Evolutionary conservation across 2,888 invertebrate species (phyloP), one percentile per base, ranked within the genome.

Genomic region (Neoitamus cyanurus): DNA sequence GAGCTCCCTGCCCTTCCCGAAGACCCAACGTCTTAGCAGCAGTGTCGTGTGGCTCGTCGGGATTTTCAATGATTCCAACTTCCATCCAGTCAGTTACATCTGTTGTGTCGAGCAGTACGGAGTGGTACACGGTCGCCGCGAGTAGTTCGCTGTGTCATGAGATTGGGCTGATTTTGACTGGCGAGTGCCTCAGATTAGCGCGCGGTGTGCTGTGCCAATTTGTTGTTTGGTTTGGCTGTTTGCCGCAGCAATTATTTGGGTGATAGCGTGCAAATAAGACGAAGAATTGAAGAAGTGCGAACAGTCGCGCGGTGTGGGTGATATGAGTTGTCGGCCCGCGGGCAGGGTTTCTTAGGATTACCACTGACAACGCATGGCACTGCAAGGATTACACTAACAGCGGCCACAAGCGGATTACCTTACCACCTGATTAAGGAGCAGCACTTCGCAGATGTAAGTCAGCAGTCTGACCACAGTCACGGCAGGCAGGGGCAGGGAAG

Each of bases 41-140:
- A 15, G 58, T 42, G 42, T 42, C n/a, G n/a, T 42, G 42, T n/a
- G 42, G 42, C 42, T n/a, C n/a, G 42, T 42, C 42, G 42, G 42
- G 42, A 42, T 42, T 42, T 42, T 69, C 68, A 7, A 20, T 25
- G 30, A 3, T n/a, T 9, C 11, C 30, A n/a, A n/a, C n/a, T n/a
- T n/a, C n/a, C n/a, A n/a, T 75, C 58, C 20, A 58, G 25, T 75
- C 75, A 75, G 75, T 75, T 42, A 11, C 75, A 37, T 37, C 11
- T 75, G 13, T 42, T 25, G 42, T 46, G n/a, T 3, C 70, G 70
- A 31, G n/a, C 28, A 25, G 13, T 20, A 34, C 36, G 25, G 73
- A 20, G 7, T 3, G 36, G 11, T 4, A 13, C 25, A 20, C 20
- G 42, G 7, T 37, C n/a, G 20, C 7, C 58, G 20, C 58, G 58